These are phyloP conservation scores for Poeciliopsis occidentalis DNA, from an alignment of 2,113 vertebrate genomes.

Conservation along the genomic window DNA sequence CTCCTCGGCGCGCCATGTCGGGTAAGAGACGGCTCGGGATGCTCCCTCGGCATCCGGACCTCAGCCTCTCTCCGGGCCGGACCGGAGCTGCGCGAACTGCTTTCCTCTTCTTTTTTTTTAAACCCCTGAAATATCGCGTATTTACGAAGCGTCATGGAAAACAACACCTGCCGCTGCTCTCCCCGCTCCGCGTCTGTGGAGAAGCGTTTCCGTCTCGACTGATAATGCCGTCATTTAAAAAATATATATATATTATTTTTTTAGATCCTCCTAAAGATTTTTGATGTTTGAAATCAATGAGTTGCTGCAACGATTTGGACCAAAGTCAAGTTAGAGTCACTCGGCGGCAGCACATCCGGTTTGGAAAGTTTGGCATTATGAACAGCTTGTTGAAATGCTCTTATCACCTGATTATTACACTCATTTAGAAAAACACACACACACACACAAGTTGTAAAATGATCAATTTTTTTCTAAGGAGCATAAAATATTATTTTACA, in stretches of 20 bases:
- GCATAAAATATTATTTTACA: no score
- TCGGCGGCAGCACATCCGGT: constrained; percentile 35
- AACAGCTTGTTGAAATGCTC: neutral
- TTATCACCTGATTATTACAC: neutral
- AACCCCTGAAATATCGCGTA: neutral
- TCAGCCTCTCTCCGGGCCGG: constrained; percentile 11
- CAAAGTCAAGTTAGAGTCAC: neutral
- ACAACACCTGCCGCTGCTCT: neutral
- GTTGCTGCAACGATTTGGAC: constrained; percentile 43
- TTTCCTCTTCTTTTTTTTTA: no score
- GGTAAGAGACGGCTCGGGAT: constrained; percentile 58
- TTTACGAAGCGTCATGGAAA: neutral
- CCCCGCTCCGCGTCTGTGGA: neutral
- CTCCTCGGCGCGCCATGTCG: constrained; percentile 59
- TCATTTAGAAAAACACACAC: no score
- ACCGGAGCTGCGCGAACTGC: constrained; percentile 17
- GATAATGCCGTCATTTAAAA: neutral
- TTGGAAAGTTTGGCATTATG: constrained; percentile 11
- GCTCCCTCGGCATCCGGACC: constrained; percentile 9
- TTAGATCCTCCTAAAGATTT: neutral
- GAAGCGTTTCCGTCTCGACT: neutral
- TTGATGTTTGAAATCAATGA: constrained; percentile 1
- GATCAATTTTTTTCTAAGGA: no score
- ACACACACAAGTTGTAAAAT: no score
- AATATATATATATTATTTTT: no score